These are phyloP conservation scores for Tupaia tana DNA, from an alignment of 2,113 vertebrate genomes.

Conservation along the genomic window DNA sequence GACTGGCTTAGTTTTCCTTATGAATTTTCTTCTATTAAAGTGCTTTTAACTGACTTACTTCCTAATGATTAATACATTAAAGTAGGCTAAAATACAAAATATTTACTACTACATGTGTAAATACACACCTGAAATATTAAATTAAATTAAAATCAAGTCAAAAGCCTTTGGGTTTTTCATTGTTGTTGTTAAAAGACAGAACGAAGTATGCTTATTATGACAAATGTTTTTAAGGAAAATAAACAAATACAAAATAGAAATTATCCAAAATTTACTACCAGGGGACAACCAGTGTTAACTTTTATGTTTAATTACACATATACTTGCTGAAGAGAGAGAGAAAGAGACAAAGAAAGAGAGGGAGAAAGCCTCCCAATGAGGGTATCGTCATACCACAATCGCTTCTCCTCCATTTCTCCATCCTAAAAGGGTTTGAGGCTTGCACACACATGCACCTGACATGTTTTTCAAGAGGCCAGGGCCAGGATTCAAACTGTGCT, in stretches of 20 bases:
- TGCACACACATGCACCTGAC: no score
- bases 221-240: not conserved
- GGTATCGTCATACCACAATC: no score
- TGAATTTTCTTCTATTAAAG: not conserved
- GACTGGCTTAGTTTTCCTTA: not conserved
- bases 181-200: not conserved
- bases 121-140: not conserved
- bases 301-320: no score
- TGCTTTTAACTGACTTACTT: not conserved
- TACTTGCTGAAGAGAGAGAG: no score
- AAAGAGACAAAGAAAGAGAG: no score
- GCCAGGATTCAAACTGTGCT: no score
- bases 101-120: not conserved
- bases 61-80: conserved; percentile 16
- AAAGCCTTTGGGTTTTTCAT: not conserved
- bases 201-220: not conserved
- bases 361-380: no score
- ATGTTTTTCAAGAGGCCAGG: no score
- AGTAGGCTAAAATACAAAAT: not conserved
- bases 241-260: not conserved
- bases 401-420: no score
- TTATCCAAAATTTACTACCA: not conserved
- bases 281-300: not conserved
- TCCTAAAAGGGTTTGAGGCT: no score
- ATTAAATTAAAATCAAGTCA: not conserved